phyloP scores from a whole-genome alignment of 2,888 invertebrate genomes.

The Plebejus argus region DNA sequence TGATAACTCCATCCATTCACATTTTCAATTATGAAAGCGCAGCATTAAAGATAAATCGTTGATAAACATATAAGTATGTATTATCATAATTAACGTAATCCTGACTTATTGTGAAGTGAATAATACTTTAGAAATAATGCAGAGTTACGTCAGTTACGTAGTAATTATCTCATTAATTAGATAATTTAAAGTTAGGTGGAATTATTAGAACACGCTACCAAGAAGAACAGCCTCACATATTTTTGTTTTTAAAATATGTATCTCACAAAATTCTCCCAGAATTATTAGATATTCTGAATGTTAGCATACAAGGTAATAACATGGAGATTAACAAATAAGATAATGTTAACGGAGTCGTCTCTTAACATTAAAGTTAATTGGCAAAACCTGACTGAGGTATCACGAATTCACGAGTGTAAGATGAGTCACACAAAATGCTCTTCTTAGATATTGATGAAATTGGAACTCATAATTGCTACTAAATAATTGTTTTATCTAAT shows the following conservation, averaged over 20 bases:
- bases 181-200: not conserved
- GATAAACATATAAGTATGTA: no score
- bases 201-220: not conserved
- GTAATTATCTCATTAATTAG: not conserved
- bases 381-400: constrained; percentile 52
- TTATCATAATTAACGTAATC: no score
- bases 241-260: not conserved
- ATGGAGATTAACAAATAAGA: constrained; percentile 39
- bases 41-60: no score
- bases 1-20: no score
- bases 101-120: no score
- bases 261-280: constrained; percentile 1
- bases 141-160: not conserved
- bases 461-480: not conserved
- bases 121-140: no score
- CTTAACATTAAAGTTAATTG: constrained; percentile 53
- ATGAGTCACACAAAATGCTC: constrained; percentile 3
- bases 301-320: constrained; percentile 32
- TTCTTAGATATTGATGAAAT: not conserved
- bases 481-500: not conserved
- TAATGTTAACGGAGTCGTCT: constrained; percentile 35
- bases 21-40: no score
- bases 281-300: constrained; percentile 18
- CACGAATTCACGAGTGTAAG: constrained; percentile 45
- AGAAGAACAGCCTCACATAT: not conserved